phyloP scores from a whole-genome alignment of 2,113 vertebrate species.

The Gallinago undulata region DNA sequence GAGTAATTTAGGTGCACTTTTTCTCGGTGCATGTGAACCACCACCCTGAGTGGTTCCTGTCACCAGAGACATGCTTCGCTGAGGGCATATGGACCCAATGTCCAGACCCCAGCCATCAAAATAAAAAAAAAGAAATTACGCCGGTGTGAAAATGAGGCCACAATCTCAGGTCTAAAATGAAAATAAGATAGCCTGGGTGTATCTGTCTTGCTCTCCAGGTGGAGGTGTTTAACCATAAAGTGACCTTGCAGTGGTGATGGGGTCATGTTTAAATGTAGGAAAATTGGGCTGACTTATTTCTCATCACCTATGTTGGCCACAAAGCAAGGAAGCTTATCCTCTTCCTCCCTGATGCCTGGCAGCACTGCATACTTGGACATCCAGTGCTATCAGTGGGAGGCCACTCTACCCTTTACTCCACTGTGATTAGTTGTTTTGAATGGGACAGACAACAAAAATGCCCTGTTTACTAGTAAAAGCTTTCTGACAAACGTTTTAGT shows the following conservation, averaged over 20 bases:
- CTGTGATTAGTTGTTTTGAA: neutral
- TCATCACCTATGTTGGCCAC: neutral
- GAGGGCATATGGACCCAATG: fast-evolving
- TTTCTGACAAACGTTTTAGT: neutral
- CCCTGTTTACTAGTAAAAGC: neutral
- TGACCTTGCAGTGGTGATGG: neutral
- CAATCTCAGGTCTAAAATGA: neutral
- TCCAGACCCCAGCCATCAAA: neutral
- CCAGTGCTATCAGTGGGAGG: neutral
- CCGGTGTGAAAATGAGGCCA: neutral
- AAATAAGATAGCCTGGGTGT: neutral
- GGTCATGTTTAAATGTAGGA: neutral
- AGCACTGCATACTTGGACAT: neutral
- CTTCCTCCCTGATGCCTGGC: neutral
- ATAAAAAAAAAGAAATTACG: neutral
- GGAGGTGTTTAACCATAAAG: neutral
- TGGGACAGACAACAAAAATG: neutral
- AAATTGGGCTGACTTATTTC: neutral
- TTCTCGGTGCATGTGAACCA: neutral
- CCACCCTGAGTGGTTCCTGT: neutral
- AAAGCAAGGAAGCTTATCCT: neutral
- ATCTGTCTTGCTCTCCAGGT: neutral
- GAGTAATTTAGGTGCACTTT: neutral
- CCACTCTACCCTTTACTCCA: neutral
- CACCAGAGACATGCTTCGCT: neutral